Conservation (phyloP, 30 jellyfish, hydroid and myxozoan species). For the Hydractinia echinata region DNA sequence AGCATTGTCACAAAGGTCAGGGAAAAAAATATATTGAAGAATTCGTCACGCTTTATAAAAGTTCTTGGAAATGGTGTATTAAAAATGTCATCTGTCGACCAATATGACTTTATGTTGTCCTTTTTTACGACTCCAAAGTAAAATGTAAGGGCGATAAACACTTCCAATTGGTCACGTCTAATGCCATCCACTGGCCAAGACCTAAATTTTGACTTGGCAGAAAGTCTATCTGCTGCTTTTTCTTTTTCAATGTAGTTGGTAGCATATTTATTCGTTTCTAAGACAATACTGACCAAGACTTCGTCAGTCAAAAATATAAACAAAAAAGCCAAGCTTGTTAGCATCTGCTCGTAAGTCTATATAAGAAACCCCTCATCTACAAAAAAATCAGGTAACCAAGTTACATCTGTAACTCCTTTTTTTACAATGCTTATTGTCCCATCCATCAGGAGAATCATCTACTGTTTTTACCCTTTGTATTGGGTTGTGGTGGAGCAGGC, state of each 20-base stretch:
- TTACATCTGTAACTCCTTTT: constrained; percentile 12
- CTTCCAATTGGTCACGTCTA: constrained; percentile 9
- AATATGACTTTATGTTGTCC: constrained; percentile 1
- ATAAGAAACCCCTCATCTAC: constrained; percentile 18
- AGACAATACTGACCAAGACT: constrained; percentile 17
- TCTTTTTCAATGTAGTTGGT: constrained; percentile 1
- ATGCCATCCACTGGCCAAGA: constrained; percentile 1
- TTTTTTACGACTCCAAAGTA: constrained; percentile 3
- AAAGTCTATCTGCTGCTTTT: constrained; percentile 4
- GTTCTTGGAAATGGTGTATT: constrained; percentile 10
- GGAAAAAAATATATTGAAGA: constrained; percentile 1
- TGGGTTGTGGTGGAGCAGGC: constrained; percentile 22
- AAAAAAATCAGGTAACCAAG: constrained; percentile 17
- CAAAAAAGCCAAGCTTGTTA: constrained; percentile 14
- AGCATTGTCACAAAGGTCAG: constrained; percentile 4
- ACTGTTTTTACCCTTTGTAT: constrained; percentile 12
- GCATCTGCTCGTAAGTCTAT: constrained; percentile 19
- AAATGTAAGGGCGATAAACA: neutral
- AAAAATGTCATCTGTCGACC: constrained; percentile 3
- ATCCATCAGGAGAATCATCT: constrained; percentile 24
- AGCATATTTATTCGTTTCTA: constrained; percentile 13
- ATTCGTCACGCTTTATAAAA: neutral
- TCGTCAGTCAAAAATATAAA: constrained; percentile 3
- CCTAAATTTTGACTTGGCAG: constrained; percentile 8
- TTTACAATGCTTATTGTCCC: constrained; percentile 20